Evolutionary conservation across 35 echinoderm and acorn worm genomes (phyloP).

Genomic region (Diadema setosum): DNA sequence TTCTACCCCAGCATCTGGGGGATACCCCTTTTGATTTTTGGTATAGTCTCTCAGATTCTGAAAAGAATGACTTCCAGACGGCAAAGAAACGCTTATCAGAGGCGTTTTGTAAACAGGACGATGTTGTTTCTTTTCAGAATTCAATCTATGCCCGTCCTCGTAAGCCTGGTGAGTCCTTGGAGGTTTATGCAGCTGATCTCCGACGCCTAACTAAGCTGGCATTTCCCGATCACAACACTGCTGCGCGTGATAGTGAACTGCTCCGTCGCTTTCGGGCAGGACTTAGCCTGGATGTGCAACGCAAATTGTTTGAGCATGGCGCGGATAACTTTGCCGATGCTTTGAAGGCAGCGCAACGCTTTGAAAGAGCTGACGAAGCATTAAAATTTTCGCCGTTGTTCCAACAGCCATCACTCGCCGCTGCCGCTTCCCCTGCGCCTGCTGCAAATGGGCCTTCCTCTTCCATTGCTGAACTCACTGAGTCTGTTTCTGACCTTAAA

Average conservation of each 20-base stretch:
- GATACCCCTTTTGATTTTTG: slow-evolving; percentile 20
- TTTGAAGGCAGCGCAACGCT: not conserved
- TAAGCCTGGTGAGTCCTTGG: not conserved
- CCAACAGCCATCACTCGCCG: not conserved
- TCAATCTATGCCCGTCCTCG: slow-evolving; percentile 15
- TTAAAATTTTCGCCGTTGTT: not conserved
- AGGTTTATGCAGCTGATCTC: slow-evolving; percentile 37
- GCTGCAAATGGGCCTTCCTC: not conserved
- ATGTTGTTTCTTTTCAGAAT: not conserved
- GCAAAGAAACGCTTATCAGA: not conserved
- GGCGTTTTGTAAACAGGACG: slow-evolving; percentile 1
- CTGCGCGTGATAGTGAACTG: slow-evolving; percentile 1
- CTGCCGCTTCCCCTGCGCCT: not conserved
- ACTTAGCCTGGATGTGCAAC: not conserved
- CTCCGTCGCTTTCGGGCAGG: slow-evolving; percentile 52
- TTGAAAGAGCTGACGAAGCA: not conserved
- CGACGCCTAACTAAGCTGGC: not conserved
- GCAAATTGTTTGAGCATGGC: slow-evolving; percentile 67
- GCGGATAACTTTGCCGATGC: not conserved
- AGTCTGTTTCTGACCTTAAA: not conserved
- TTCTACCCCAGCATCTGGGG: not conserved
- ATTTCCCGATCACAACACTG: slow-evolving; percentile 14
- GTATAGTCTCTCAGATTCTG: not conserved
- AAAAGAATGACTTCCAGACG: not conserved
- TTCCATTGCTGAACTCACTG: not conserved